Base-by-base conservation (phyloP, 2,113 vertebrate species). In the Actinemys pallida region DNA sequence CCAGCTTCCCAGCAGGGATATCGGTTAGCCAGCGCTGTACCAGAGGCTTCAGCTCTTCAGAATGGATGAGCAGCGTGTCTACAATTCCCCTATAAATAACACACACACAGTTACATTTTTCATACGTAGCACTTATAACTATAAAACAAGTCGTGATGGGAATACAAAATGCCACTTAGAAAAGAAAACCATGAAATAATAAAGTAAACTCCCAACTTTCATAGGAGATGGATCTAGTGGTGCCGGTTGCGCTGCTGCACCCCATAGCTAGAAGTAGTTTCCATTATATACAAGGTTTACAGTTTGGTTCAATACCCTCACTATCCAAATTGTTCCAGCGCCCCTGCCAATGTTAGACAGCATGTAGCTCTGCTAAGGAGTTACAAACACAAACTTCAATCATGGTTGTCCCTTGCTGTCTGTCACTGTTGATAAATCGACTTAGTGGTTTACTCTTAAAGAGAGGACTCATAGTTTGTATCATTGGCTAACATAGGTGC, bases 41-140 rank as follows among this genome's bases (percentile, higher is more conserved):
- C 97, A 99, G 98, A 11, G 98, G 98, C 97, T 80, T 98, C 97
- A 99, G 98, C 89, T 97, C 98, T 98, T 96, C 97, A 47, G 98
- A 98, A 96, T 84, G 98, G 98, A 99, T 98, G 97, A 99, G 98
- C 56, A 98, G 98, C 6, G 98, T 99, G 98, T 99, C 99, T n/a
- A 99, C 98, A 89, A 99, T 98, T 97, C 98, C 98, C 97, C 98
- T 99, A 98, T 94, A 97, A 80, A 0, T 0, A 93, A 53, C 39
- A 91, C 88, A 90, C 0, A 1, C 0, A 12, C 2, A 6, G 0
- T 5, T 35, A 76, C n/a, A 54, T 47, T 1, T 59, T 87, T 62
- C 52, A 54, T 39, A 35, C 17, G 93, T 4, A 91, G 57, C 5
- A 17, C 1, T 0, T 0, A 11, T 29, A 39, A 4, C 24, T 16